Percentiles rank a stretch among this genome's conserved stretches.
Evolutionary conservation across 1,140 invertebrate species (phyloP).

Genomic region (Halesus radiatus): DNA sequence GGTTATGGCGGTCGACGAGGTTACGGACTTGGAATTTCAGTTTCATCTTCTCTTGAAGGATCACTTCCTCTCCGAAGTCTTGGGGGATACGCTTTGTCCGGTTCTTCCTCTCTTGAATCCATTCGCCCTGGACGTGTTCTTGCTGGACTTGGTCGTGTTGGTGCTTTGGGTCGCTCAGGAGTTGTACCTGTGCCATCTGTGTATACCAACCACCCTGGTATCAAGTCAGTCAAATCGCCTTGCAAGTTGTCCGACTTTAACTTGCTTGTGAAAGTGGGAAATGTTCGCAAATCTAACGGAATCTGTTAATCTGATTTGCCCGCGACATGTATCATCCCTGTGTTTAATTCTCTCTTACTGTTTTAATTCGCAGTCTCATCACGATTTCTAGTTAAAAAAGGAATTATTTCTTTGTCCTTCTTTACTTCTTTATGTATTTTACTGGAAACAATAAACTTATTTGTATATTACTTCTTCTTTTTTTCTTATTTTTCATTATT

Average conservation of each 20-base stretch:
- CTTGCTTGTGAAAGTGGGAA: conserved; percentile 50
- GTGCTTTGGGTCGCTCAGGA: conserved; percentile 25
- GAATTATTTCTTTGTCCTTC: too few species aligned
- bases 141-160: conserved; percentile 37
- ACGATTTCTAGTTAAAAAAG: background rate
- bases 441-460: conserved; percentile 6
- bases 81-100: background rate
- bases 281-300: conserved; percentile 42
- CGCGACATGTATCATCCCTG: too few species aligned
- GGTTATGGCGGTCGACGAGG: too few species aligned
- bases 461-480: background rate
- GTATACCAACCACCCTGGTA: conserved; percentile 46
- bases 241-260: conserved; percentile 47
- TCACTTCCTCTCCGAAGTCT: background rate
- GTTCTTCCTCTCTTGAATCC: conserved; percentile 11
- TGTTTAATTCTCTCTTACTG: background rate
- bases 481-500: background rate
- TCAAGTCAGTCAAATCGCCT: conserved; percentile 9
- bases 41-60: conserved; percentile 4
- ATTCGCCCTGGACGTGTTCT: conserved; percentile 1
- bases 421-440: conserved; percentile 1
- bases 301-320: conserved; percentile 45
- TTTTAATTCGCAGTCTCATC: background rate
- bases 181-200: conserved; percentile 18
- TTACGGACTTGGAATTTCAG: too few species aligned